Evolutionary conservation across 2,888 invertebrate species (phyloP), one percentile per base, ranked within the genome.

Genomic region (Patella ulyssiponensis): DNA sequence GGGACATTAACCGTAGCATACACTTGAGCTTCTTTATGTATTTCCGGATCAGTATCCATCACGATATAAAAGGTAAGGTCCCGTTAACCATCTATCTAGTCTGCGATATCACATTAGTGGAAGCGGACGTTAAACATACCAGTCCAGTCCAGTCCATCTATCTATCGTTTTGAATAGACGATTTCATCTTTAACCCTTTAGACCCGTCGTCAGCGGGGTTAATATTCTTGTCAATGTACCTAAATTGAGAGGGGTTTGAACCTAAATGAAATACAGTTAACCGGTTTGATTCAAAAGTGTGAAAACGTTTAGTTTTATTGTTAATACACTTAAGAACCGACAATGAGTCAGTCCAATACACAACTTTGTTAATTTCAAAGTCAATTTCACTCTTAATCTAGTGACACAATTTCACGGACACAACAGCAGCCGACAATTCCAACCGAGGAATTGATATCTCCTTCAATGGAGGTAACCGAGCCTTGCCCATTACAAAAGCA

Each of bases 101-200:
- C n/a, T n/a, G n/a, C n/a, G n/a, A n/a, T n/a, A n/a, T n/a, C n/a
- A n/a, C n/a, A n/a, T n/a, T n/a, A n/a, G n/a, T n/a, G n/a, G n/a
- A n/a, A n/a, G n/a, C n/a, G n/a, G n/a, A n/a, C n/a, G n/a, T n/a
- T n/a, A n/a, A n/a, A n/a, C n/a, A n/a, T n/a, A n/a, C n/a, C n/a
- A n/a, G n/a, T n/a, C n/a, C n/a, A n/a, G n/a, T n/a, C n/a, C n/a
- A n/a, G n/a, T n/a, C 64, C 20, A 64, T 11, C 64, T 11, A n/a
- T n/a, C n/a, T n/a, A 64, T 64, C 64, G 23, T 64, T 64, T 64
- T 64, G 64, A 64, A 64, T 64, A 64, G 20, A 64, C n/a, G n/a
- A 20, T 4, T 64, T 64, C 14, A 64, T 20, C 23, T 64, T 64
- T 12, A 64, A 64, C 23, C 64, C 64, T 1, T 20, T 64, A 20